phyloP scores from a whole-genome alignment of 2,888 invertebrate species.

The Dasysyrphus albostriatus region DNA sequence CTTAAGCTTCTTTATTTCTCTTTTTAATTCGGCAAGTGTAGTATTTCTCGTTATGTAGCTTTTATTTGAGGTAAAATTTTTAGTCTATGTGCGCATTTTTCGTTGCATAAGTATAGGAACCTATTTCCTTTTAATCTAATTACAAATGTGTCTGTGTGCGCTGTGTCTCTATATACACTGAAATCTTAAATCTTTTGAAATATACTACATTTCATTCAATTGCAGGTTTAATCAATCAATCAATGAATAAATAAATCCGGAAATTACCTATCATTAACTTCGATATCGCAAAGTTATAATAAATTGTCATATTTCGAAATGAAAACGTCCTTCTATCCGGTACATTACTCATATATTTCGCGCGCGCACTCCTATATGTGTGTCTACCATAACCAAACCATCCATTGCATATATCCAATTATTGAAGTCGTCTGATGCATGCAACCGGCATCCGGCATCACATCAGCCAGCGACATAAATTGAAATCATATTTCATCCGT shows the following conservation, averaged over 20 bases:
- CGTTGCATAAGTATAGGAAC: too few relatives aligned
- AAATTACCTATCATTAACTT: conserved; percentile 27
- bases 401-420: background rate
- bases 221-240: conserved; percentile 3
- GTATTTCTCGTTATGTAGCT: too few relatives aligned
- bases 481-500: conserved; percentile 51
- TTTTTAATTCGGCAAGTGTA: too few relatives aligned
- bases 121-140: too few relatives aligned
- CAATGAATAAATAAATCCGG: background rate
- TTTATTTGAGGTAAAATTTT: too few relatives aligned
- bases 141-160: too few relatives aligned
- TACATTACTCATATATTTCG: background rate
- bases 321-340: background rate
- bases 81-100: too few relatives aligned
- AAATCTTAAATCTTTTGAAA: background rate
- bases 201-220: background rate
- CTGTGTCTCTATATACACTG: background rate
- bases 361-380: background rate
- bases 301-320: conserved; percentile 12
- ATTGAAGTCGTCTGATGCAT: background rate
- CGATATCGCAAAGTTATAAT: background rate
- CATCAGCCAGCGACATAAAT: conserved; percentile 21
- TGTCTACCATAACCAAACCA: background rate
- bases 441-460: background rate
- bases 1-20: too few relatives aligned